Evolutionary conservation across 2,113 vertebrate genomes (phyloP).

Genomic region (Pseudorectes ferrugineus): DNA sequence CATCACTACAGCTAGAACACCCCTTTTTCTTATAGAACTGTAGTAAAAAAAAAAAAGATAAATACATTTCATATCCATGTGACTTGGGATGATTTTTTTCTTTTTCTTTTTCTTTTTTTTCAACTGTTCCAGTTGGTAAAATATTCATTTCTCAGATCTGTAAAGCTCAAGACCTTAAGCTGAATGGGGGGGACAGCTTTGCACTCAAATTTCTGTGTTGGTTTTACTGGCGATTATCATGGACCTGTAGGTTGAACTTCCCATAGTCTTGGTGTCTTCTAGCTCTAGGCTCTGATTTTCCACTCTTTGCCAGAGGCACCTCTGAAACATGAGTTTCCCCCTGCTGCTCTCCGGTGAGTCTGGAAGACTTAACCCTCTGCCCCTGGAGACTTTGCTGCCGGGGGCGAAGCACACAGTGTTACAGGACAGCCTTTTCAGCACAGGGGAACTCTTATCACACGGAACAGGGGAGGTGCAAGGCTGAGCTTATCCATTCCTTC

Average conservation of each 20-base stretch:
- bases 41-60: not conserved
- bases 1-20: not conserved
- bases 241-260: not conserved
- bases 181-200: not conserved
- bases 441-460: not conserved
- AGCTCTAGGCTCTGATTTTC: not conserved
- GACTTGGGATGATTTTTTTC: not conserved
- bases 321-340: not conserved
- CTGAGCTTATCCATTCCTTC: not conserved
- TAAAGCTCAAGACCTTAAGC: not conserved
- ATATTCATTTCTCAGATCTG: not conserved
- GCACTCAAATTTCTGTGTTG: not conserved
- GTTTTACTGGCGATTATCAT: not conserved
- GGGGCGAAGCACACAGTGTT: rapidly evolving
- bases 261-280: not conserved
- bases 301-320: not conserved
- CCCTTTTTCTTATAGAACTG: not conserved
- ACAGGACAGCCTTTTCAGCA: not conserved
- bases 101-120: not conserved
- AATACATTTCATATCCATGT: not conserved
- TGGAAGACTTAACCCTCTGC: not conserved
- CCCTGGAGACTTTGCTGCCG: not conserved
- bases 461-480: not conserved
- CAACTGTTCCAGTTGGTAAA: not conserved
- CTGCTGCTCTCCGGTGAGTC: not conserved